Percentiles rank a stretch among this genome's conserved stretches.
Evolutionary conservation across 2,888 invertebrate species (phyloP).

Genomic region (Tetramorium bicarinatum): DNA sequence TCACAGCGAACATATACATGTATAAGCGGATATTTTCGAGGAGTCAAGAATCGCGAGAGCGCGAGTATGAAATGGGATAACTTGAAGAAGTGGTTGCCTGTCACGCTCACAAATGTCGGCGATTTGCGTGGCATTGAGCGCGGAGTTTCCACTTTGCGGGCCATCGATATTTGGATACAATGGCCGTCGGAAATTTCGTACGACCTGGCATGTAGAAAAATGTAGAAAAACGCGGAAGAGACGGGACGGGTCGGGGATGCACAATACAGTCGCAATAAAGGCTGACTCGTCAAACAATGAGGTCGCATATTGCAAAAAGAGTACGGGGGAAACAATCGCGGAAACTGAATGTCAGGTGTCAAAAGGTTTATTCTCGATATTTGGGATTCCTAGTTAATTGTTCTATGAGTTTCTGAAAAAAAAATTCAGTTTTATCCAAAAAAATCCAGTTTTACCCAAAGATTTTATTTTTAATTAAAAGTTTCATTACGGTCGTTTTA

Average conservation of each 20-base stretch:
- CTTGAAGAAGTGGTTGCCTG: constrained; percentile 47
- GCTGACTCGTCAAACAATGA: constrained; percentile 42
- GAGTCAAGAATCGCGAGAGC: constrained; percentile 29
- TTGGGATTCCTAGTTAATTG: constrained; percentile 4
- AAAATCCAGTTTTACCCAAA: not conserved
- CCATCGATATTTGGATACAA: constrained; percentile 55
- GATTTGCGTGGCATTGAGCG: constrained; percentile 47
- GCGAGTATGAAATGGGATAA: constrained; percentile 34
- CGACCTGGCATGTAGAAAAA: constrained; percentile 48
- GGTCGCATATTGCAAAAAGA: constrained; percentile 20
- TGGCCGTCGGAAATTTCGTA: constrained; percentile 47
- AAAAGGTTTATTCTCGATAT: constrained; percentile 34
- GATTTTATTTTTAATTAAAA: constrained; percentile 8
- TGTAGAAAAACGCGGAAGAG: constrained; percentile 26
- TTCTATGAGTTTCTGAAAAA: not conserved
- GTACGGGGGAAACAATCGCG: constrained; percentile 22
- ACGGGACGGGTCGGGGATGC: constrained; percentile 2
- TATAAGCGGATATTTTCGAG: constrained; percentile 40
- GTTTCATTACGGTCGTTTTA: not conserved
- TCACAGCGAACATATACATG: not conserved
- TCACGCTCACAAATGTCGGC: constrained; percentile 50
- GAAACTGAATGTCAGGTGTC: constrained; percentile 37
- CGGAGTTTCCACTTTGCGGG: constrained; percentile 50
- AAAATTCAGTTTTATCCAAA: no score
- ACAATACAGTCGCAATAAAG: constrained; percentile 39